Conservation (phyloP, 2,797 vertebrate species). For the Leptatherina wallacei region DNA sequence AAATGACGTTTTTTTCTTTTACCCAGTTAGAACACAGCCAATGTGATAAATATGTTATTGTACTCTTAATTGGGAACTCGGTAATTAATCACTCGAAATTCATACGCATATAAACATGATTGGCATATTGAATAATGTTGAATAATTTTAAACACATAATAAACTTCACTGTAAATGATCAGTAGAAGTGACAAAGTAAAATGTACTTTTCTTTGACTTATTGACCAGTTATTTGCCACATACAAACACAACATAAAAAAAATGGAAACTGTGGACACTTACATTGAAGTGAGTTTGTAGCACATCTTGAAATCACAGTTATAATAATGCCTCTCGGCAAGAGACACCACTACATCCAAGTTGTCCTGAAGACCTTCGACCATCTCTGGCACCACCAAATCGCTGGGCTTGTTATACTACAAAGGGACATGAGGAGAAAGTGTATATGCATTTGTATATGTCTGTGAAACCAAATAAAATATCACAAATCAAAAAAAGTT, state of each 20-base stretch:
- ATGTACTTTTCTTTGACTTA: neutral
- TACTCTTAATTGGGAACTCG: neutral
- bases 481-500: neutral
- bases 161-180: too few species aligned
- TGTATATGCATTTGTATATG: neutral
- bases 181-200: neutral
- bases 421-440: neutral
- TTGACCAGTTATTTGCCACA: neutral
- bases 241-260: neutral
- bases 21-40: neutral
- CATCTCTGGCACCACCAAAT: constrained; percentile 92
- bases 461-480: neutral
- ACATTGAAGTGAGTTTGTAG: constrained; percentile 98
- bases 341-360: constrained; percentile 95
- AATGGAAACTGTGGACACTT: constrained; percentile 72
- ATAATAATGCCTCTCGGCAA: constrained; percentile 99
- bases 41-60: neutral
- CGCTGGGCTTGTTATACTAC: constrained; percentile 94
- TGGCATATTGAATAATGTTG: neutral
- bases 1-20: neutral
- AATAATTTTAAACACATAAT: neutral
- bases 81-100: neutral
- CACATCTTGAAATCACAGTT: constrained; percentile 99
- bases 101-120: neutral
- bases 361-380: constrained; percentile 96